These are phyloP conservation scores for Gypaetus barbatus DNA, from an alignment of 2,797 vertebrate species.

Conservation along the genomic window DNA sequence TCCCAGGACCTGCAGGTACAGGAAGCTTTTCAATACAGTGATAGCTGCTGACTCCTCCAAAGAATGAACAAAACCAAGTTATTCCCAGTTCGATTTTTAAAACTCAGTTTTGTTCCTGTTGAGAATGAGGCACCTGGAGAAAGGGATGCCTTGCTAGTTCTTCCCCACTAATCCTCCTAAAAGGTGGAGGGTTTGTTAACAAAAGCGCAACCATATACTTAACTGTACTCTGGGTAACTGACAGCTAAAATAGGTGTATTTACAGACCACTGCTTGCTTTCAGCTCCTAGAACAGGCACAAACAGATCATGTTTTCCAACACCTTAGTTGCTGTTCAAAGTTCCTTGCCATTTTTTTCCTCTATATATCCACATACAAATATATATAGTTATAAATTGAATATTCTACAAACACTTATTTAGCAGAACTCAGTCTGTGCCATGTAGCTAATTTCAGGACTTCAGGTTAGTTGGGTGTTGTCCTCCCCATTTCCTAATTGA, in stretches of 20 bases:
- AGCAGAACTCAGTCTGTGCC: background rate
- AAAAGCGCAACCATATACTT: background rate
- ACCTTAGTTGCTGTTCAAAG: background rate
- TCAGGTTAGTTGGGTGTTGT: background rate
- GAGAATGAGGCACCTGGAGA: background rate
- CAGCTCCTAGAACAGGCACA: background rate
- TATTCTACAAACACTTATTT: background rate
- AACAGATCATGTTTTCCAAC: background rate
- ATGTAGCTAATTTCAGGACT: background rate
- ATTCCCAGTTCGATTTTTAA: background rate
- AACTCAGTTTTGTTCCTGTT: background rate
- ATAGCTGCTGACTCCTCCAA: background rate
- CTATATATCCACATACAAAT: background rate
- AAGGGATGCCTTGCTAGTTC: background rate
- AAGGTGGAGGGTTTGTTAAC: background rate
- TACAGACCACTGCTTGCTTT: background rate
- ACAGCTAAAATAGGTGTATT: background rate
- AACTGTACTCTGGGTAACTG: background rate
- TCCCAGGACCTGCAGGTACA: background rate
- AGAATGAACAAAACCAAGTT: fast-evolving
- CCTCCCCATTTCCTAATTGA: background rate
- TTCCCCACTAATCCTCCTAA: background rate
- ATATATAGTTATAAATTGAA: background rate
- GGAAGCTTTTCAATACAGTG: background rate
- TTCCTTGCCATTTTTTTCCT: background rate